A percentile compares a stretch with the other conserved stretches of the same genome.
Conservation (phyloP, 1,140 invertebrate species). For the Atta colombica region DNA sequence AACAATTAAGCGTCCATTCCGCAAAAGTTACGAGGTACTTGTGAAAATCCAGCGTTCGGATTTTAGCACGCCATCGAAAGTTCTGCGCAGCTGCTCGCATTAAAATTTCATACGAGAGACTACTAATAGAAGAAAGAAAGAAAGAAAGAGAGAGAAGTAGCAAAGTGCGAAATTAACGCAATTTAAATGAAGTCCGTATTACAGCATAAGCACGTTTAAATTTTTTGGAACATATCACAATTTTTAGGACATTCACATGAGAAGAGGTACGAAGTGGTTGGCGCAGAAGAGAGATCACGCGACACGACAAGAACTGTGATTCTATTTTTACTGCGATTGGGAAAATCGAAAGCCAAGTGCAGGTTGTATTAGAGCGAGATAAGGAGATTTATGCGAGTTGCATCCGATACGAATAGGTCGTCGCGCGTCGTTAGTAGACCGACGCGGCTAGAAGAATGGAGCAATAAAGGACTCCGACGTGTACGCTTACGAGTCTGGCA, state of each 20-base stretch:
- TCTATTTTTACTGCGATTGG: conserved; percentile 32
- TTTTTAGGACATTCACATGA: background rate
- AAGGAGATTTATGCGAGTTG: conserved; percentile 70
- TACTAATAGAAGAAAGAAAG: background rate
- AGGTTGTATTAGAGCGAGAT: conserved; percentile 56
- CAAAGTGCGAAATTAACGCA: conserved; percentile 17
- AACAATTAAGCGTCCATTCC: conserved; percentile 71
- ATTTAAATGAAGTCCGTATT: background rate
- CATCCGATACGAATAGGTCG: conserved; percentile 70
- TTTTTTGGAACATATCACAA: background rate
- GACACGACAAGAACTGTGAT: background rate
- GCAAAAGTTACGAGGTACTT: conserved; percentile 54
- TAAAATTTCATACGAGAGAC: conserved; percentile 21
- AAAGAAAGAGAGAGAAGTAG: background rate
- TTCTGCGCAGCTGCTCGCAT: conserved; percentile 29
- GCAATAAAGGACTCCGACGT: conserved; percentile 74
- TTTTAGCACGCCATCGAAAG: conserved; percentile 34
- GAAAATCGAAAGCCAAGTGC: conserved; percentile 37
- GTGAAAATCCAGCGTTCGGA: conserved; percentile 27
- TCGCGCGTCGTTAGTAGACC: conserved; percentile 69
- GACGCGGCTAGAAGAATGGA: conserved; percentile 78
- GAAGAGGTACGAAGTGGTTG: background rate
- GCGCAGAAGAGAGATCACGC: background rate
- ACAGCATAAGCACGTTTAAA: background rate
- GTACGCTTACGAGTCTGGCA: conserved; percentile 65